Evolutionary conservation across 92 coral and sea anemone species (phyloP), one percentile per base, ranked within the genome.

Genomic region (Pocillopora meandrina): DNA sequence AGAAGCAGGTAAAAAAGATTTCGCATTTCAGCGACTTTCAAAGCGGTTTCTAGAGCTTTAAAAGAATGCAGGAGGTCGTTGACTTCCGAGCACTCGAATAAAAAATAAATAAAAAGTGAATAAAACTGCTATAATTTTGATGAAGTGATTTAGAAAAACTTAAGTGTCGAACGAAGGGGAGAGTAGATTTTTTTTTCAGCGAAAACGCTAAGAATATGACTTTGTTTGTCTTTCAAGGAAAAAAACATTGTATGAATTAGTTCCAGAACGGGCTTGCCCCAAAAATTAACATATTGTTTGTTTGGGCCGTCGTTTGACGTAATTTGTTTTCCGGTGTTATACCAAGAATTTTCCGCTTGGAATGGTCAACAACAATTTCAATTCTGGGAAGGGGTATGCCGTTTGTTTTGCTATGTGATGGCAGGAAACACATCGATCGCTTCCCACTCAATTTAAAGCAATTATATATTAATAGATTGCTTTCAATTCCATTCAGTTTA

Each of bases 191-290:
- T 5, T 5, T 69, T 70, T 70, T 34, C 56, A 15, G 17, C 23
- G 26, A 42, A 70, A 70, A 70, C 5, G 55, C 20, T 36, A 9
- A 35, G 74, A 34, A 34, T 69, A n/a, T 6, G 52, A 2, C 17
- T 33, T 18, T 15, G 56, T 42, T 35, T 70, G 19, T 35, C 33
- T 70, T 70, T 36, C 56, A 34, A 9, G 56, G 55, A 70, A 70
- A 26, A 55, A 33, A 33, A 10, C 14, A 5, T 34, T 33, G 42
- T 0, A 26, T 15, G 35, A 49, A n/a, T 16, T 34, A 34, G 49
- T n/a, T 15, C 83, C 20, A 65, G 77, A 81, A 60, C 61, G 85
- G 85, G 85, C 85, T 81, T 81, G 85, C 85, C 78, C 77, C 57
- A 19, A 8, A 71, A 19, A n/a, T 76, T 35, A 16, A 17, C 70